Conservation (phyloP, 2,888 invertebrate genomes). For the Calliopum simillimum region DNA sequence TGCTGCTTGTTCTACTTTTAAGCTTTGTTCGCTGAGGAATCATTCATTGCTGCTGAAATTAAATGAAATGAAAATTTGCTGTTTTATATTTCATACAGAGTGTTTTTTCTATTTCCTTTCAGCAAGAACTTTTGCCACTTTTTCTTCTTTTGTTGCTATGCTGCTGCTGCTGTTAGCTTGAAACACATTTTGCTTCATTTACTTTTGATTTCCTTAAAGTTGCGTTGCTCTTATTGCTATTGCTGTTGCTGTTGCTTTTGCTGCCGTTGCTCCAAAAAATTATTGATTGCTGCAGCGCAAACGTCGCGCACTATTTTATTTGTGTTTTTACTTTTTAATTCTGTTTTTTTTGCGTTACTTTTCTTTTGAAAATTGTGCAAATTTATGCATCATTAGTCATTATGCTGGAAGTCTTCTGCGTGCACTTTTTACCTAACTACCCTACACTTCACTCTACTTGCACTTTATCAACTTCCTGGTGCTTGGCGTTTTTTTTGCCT, state of each 20-base stretch:
- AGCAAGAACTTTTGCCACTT: background rate
- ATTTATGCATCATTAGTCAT: constrained; percentile 33
- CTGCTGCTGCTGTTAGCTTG: background rate
- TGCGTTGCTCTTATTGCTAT: too few relatives aligned
- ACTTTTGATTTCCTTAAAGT: constrained; percentile 10
- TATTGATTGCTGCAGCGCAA: constrained; percentile 7
- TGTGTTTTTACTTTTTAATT: background rate
- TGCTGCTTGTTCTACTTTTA: background rate
- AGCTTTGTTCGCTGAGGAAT: background rate
- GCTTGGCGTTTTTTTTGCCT: too few relatives aligned
- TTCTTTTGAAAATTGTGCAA: constrained; percentile 15
- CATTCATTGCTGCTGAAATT: background rate
- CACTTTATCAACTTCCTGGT: background rate
- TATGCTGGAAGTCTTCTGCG: constrained; percentile 4
- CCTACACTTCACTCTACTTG: background rate
- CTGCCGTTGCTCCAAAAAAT: background rate
- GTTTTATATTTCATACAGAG: background rate
- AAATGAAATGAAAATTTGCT: constrained; percentile 10
- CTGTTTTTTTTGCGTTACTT: background rate
- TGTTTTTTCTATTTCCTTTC: background rate
- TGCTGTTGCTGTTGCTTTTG: background rate
- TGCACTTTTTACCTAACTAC: background rate
- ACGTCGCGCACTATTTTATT: background rate
- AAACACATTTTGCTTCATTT: constrained; percentile 19
- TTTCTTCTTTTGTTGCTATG: background rate